phyloP scores from a whole-genome alignment of 2,888 invertebrate species.

The Phalera bucephala region DNA sequence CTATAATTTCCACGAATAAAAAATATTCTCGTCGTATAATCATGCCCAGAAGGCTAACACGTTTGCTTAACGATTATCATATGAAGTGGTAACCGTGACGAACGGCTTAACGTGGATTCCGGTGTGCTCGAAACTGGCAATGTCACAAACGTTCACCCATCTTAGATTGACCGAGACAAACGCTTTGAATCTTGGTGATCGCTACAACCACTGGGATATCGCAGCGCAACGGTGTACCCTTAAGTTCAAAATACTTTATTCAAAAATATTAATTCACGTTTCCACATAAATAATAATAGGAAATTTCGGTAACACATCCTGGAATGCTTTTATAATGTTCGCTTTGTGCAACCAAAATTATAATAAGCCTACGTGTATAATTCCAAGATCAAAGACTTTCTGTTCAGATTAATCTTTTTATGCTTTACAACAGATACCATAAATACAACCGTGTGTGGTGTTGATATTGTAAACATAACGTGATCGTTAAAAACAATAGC shows the following conservation, averaged over 20 bases:
- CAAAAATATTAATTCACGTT: conserved; percentile 14
- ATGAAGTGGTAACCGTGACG: no score
- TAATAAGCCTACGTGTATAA: conserved; percentile 32
- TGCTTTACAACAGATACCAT: conserved; percentile 17
- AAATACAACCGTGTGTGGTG: conserved; percentile 11
- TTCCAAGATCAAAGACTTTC: conserved; percentile 36
- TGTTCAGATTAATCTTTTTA: conserved; percentile 36
- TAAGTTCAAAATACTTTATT: conserved; percentile 17
- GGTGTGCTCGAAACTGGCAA: no score
- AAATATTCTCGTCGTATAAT: no score
- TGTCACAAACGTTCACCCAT: no score
- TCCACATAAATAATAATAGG: conserved; percentile 15
- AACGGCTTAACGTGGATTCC: no score
- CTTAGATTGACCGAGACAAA: no score
- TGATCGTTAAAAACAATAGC: conserved; percentile 6
- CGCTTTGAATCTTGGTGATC: no score
- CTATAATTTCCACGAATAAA: no score
- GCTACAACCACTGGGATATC: no score
- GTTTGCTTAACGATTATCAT: no score
- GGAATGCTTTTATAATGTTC: conserved; percentile 20
- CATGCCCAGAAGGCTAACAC: no score
- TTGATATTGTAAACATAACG: conserved; percentile 15
- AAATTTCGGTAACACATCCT: conserved; percentile 13
- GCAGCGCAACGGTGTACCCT: no score
- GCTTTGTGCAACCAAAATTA: conserved; percentile 30